A percentile compares a stretch with the other conserved stretches of the same genome.
Conservation (phyloP, 2,888 invertebrate genomes). For the Synergus gifuensis region DNA sequence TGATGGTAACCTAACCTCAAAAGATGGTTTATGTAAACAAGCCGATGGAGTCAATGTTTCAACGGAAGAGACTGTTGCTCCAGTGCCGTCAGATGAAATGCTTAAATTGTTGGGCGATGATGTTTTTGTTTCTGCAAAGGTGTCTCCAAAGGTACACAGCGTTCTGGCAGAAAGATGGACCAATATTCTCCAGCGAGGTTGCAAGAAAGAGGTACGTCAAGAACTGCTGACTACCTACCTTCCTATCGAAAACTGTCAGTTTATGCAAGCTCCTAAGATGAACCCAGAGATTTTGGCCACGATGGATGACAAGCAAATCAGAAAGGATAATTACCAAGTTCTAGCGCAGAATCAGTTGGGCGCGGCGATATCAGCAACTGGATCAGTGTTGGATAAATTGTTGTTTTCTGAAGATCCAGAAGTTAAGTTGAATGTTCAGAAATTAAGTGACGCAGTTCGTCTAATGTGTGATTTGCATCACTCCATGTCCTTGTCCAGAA, state of each 20-base stretch:
- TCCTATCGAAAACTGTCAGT: not conserved
- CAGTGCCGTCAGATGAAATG: not conserved
- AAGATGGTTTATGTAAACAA: too few species aligned
- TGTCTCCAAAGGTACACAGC: not conserved
- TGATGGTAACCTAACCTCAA: too few species aligned
- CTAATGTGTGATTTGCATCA: not conserved
- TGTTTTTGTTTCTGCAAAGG: not conserved
- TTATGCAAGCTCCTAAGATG: not conserved
- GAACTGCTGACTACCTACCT: not conserved
- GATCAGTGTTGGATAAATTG: not conserved
- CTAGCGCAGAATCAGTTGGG: not conserved
- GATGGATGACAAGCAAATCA: not conserved
- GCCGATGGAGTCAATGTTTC: too few species aligned
- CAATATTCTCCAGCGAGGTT: not conserved
- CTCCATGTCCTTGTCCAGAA: not conserved
- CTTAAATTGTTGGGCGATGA: not conserved
- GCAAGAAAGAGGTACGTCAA: not conserved
- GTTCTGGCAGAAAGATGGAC: not conserved
- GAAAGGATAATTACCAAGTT: not conserved
- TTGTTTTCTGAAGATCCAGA: not conserved
- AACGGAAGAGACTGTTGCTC: too few species aligned
- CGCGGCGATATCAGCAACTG: not conserved
- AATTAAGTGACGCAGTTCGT: not conserved
- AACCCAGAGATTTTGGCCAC: not conserved
- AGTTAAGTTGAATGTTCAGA: too few species aligned